Percentiles rank a stretch among this genome's conserved stretches.
These are phyloP conservation scores for Drosophila incognita DNA, from an alignment of 2,888 invertebrate genomes.

Conservation along the genomic window DNA sequence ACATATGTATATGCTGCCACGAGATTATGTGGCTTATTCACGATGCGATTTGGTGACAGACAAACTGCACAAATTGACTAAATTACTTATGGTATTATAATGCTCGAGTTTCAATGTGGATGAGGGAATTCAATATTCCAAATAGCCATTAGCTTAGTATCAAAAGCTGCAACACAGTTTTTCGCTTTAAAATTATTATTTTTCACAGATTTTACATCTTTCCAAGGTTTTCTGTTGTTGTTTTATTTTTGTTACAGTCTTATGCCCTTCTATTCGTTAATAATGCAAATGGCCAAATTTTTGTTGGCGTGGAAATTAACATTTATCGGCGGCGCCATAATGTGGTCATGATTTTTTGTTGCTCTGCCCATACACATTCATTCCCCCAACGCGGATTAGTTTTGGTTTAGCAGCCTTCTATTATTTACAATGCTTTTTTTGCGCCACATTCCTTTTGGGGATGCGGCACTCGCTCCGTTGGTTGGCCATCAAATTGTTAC, in stretches of 20 bases:
- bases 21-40: neutral
- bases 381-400: slow-evolving; percentile 53
- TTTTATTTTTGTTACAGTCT: neutral
- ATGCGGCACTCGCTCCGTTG: slow-evolving; percentile 25
- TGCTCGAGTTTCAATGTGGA: neutral
- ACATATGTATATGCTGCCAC: neutral
- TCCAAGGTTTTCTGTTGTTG: neutral
- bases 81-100: neutral
- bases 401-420: slow-evolving; percentile 41
- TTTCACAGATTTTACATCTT: neutral
- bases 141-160: slow-evolving; percentile 12
- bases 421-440: slow-evolving; percentile 50
- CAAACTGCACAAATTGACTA: slow-evolving; percentile 13
- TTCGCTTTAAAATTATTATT: slow-evolving; percentile 7
- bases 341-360: slow-evolving; percentile 38
- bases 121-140: slow-evolving; percentile 1
- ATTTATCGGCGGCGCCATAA: slow-evolving; percentile 45
- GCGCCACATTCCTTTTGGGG: slow-evolving; percentile 49
- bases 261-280: slow-evolving; percentile 39
- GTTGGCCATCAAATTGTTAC: slow-evolving; percentile 38
- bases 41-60: neutral
- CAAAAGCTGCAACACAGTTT: slow-evolving; percentile 25
- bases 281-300: slow-evolving; percentile 65
- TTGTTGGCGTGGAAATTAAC: slow-evolving; percentile 63
- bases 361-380: neutral